These are phyloP conservation scores for Araneus ventricosus DNA, from an alignment of 1,140 invertebrate species.

Conservation along the genomic window DNA sequence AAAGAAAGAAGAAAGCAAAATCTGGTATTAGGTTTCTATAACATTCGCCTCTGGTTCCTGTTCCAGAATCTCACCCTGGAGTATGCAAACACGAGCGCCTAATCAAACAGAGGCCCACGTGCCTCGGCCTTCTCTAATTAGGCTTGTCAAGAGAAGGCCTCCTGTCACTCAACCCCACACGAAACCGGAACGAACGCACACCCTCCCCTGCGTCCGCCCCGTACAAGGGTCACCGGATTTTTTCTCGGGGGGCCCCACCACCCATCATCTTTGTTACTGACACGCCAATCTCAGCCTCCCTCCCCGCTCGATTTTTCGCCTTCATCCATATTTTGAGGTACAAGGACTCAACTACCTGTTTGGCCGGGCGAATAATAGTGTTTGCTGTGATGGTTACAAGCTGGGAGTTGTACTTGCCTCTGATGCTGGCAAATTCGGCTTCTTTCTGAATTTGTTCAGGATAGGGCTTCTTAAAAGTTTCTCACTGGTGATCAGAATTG, in stretches of 20 bases:
- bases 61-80: background rate
- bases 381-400: background rate
- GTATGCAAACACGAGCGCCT: background rate
- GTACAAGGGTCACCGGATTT: slow-evolving; percentile 12
- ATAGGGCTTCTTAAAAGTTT: too few relatives aligned
- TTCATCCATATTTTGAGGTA: background rate
- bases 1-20: background rate
- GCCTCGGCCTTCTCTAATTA: slow-evolving; percentile 43
- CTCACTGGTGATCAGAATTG: too few relatives aligned
- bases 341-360: background rate
- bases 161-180: slow-evolving; percentile 47
- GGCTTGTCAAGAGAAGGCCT: slow-evolving; percentile 39
- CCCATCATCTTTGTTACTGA: slow-evolving; percentile 37
- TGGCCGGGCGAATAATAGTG: background rate
- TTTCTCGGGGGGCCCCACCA: background rate
- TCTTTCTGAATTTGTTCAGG: background rate
- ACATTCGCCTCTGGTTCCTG: background rate
- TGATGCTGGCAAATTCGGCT: background rate
- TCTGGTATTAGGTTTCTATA: background rate
- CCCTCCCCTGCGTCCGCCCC: background rate
- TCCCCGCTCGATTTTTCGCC: background rate
- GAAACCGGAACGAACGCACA: slow-evolving; percentile 33
- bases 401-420: background rate
- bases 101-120: slow-evolving; percentile 39
- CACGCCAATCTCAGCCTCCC: background rate